These are phyloP conservation scores for Muschampia plurimacula DNA, from an alignment of 2,888 invertebrate species.

Conservation along the genomic window DNA sequence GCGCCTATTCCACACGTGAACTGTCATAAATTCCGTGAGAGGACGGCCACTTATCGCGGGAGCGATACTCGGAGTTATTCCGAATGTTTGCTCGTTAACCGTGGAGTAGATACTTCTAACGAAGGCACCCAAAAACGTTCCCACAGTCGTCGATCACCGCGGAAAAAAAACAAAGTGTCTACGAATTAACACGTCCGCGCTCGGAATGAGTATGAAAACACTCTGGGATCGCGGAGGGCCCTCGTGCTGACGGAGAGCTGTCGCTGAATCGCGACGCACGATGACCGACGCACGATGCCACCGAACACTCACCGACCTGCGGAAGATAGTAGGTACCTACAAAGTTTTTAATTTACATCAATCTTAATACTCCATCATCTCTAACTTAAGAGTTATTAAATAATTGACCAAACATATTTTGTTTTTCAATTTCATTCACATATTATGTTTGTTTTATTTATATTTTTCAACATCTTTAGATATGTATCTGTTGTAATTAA, in stretches of 20 bases:
- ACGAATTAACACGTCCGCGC: conserved; percentile 84
- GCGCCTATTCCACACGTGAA: conserved; percentile 65
- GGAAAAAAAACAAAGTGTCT: conserved; percentile 81
- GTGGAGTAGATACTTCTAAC: conserved; percentile 79
- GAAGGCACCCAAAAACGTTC: conserved; percentile 82
- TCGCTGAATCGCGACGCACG: conserved; percentile 54
- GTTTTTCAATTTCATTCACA: neutral
- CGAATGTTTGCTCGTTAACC: conserved; percentile 81
- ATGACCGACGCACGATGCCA: conserved; percentile 55
- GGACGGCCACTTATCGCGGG: conserved; percentile 78
- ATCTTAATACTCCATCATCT: conserved; percentile 65
- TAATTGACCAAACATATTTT: conserved; percentile 55
- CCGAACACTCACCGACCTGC: conserved; percentile 58
- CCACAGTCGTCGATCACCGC: conserved; percentile 84
- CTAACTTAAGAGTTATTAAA: conserved; percentile 60
- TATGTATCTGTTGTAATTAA: neutral
- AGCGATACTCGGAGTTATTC: conserved; percentile 76
- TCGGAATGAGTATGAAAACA: conserved; percentile 84
- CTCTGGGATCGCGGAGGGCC: conserved; percentile 76
- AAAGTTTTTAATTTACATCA: conserved; percentile 78
- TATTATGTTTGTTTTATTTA: neutral
- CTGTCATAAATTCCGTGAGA: conserved; percentile 77
- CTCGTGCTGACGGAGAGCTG: conserved; percentile 80
- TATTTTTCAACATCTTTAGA: neutral
- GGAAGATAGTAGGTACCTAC: conserved; percentile 70